Evolutionary conservation across 2,797 vertebrate genomes (phyloP).

Genomic region (Pangasius djambal): DNA sequence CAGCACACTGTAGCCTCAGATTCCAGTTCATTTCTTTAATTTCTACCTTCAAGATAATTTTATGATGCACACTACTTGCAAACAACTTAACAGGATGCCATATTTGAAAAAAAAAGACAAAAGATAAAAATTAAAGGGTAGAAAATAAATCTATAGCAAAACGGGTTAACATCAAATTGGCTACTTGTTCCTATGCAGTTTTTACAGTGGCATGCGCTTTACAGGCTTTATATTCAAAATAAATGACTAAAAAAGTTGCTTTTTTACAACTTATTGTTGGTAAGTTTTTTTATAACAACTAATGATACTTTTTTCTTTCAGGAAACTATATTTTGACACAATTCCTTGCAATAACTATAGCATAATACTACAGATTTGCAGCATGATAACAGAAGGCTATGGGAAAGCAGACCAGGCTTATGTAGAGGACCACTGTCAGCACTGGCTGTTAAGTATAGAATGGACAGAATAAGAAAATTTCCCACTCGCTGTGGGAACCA

Average conservation of each 20-base stretch:
- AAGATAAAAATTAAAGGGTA: too few species aligned
- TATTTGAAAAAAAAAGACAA: too few species aligned
- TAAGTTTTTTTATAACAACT: not conserved
- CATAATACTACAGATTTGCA: not conserved
- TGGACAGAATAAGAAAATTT: slow-evolving; percentile 1
- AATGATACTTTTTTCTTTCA: not conserved
- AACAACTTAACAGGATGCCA: too few species aligned
- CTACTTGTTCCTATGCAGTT: not conserved
- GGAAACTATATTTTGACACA: not conserved
- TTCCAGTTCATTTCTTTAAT: not conserved
- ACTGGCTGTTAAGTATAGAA: slow-evolving; percentile 4
- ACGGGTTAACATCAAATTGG: not conserved
- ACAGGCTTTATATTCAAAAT: not conserved
- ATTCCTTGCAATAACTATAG: not conserved
- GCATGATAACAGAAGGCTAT: not conserved
- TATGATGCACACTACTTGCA: not conserved
- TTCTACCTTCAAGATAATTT: not conserved
- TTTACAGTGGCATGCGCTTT: not conserved
- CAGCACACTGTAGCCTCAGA: not conserved
- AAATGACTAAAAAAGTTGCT: not conserved
- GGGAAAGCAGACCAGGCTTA: not conserved
- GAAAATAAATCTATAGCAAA: not conserved
- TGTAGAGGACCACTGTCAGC: not conserved
- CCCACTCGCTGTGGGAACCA: slow-evolving; percentile 8
- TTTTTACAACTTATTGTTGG: not conserved